Base-by-base conservation (phyloP, 2,797 vertebrate genomes). In the Stomatorhinus walkeri region DNA sequence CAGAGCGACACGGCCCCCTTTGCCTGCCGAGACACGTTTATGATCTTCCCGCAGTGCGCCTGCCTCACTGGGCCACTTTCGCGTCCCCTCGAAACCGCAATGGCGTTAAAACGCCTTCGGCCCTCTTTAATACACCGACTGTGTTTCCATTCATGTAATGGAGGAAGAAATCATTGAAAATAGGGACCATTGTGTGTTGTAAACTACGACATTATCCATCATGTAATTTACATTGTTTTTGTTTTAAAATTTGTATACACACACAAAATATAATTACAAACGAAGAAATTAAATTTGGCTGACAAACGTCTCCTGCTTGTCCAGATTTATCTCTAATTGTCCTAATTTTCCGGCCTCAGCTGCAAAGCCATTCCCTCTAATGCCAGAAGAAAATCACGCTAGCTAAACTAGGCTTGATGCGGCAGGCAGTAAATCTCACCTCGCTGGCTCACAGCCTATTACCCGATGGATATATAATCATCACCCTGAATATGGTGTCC, bases 1-100 rank as follows among this genome's bases (percentile, higher is more conserved):
- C 87, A 87, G 88, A 90, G 91, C 88, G 90, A 89, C 87, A 88
- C 85, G 79, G 16, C 81, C 87, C 91, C 95, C 95, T 94, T 95
- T 95, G 95, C 96, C 95, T 94, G 89, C 93, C 90, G 94, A 94
- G 94, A 94, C 94, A 94, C 93, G 95, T 95, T 94, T 95, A 94
- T 95, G 94, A 95, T 96, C 94, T 95, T 93, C 94, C 93, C 90
- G 93, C 93, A 93, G 94, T 94, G 94, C 93, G 94, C 93, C 92
- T 90, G 93, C 94, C 92, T 94, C 94, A 93, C 94, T 91, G 93
- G 92, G 92, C 93, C 95, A 94, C 72, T 93, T 12, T 49, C n/a
- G 10, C 43, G 9, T 49, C 79, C 40, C 46, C 14, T 43, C 3
- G 43, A 48, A 81, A 49, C 43, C n/a, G 19, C 19, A 8, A 24